These are phyloP conservation scores for Trichomycterus rosablanca DNA, from an alignment of 2,113 vertebrate genomes.

Conservation along the genomic window DNA sequence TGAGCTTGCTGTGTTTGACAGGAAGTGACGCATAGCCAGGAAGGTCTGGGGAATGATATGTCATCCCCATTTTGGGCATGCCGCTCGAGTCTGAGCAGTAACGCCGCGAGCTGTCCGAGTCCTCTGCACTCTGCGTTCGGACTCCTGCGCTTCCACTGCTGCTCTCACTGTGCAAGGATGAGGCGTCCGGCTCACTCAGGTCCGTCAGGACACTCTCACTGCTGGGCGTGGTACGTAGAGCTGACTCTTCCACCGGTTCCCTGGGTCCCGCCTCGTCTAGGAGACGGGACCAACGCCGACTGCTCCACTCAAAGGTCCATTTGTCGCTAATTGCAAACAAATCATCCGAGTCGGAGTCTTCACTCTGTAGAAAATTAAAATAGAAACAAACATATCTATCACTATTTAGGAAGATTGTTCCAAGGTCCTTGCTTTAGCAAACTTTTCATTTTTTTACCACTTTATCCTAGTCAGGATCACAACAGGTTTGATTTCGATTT, in stretches of 20 bases:
- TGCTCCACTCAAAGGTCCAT: constrained; percentile 96
- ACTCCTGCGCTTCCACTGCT: constrained; percentile 85
- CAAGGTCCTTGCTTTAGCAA: no score
- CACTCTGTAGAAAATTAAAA: constrained; percentile 70
- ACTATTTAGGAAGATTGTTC: no score
- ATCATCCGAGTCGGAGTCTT: constrained; percentile 97
- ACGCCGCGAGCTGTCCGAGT: constrained; percentile 66
- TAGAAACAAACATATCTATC: no score
- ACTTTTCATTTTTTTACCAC: no score
- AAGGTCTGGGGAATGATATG: constrained; percentile 50
- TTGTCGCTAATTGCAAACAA: constrained; percentile 91
- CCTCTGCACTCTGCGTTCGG: constrained; percentile 61
- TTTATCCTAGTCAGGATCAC: no score
- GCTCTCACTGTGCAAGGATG: constrained; percentile 87
- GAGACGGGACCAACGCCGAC: constrained; percentile 87
- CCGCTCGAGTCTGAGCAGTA: constrained; percentile 60
- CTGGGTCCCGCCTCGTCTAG: constrained; percentile 69
- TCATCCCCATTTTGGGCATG: constrained; percentile 53
- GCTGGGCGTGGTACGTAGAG: constrained; percentile 83
- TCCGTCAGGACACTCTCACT: constrained; percentile 92
- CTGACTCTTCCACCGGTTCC: constrained; percentile 65
- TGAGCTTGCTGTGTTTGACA: constrained; percentile 75
- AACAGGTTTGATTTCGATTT: no score
- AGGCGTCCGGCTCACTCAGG: constrained; percentile 86
- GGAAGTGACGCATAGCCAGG: constrained; percentile 64